Conservation (phyloP, 2,113 vertebrate genomes). For the Malurus alboscapulatus region DNA sequence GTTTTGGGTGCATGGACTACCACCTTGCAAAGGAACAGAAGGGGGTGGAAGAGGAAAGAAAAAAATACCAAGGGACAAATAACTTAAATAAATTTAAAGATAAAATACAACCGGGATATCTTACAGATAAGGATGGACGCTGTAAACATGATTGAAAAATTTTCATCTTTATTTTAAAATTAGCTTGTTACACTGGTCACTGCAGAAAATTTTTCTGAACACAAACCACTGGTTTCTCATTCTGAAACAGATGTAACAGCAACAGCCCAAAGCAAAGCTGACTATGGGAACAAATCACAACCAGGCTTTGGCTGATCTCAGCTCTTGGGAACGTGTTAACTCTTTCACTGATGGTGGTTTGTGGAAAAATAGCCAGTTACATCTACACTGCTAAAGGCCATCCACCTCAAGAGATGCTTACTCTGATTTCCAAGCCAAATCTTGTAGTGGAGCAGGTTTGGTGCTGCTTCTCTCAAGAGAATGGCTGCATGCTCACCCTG, state of each 20-base stretch:
- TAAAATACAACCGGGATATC: background rate
- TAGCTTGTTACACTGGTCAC: background rate
- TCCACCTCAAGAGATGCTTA: background rate
- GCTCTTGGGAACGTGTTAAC: background rate
- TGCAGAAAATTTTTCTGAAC: background rate
- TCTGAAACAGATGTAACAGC: background rate
- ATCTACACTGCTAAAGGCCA: background rate
- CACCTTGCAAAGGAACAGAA: background rate
- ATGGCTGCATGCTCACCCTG: rapidly evolving
- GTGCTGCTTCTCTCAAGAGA: background rate
- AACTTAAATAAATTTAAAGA: background rate
- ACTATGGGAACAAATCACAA: background rate
- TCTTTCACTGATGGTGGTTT: background rate
- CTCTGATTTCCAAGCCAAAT: background rate
- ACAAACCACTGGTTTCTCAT: background rate
- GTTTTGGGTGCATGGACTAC: background rate
- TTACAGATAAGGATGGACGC: background rate
- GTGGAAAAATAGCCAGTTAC: background rate
- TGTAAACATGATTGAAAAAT: background rate
- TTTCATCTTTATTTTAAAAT: background rate
- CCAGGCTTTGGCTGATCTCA: background rate
- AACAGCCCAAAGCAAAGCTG: background rate
- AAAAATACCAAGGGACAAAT: background rate
- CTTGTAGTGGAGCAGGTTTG: background rate
- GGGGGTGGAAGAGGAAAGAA: background rate